Evolutionary conservation across 2,888 invertebrate genomes (phyloP), one percentile per base, ranked within the genome.

Genomic region (Leptinotarsa haldemani): DNA sequence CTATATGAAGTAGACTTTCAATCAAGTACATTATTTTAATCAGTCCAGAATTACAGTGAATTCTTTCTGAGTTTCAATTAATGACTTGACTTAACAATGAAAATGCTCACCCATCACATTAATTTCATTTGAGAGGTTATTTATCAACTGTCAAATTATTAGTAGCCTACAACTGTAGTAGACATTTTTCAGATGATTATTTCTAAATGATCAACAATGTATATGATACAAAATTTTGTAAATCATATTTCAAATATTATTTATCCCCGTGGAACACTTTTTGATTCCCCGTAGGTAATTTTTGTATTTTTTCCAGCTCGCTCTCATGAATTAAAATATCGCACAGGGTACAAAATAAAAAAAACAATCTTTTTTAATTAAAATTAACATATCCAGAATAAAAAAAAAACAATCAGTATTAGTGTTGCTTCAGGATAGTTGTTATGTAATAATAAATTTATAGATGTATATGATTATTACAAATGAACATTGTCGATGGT

Each of bases 321-420:
- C 56, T 56, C 52, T 18, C 52, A 52, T 58, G 25, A 58, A 22
- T 22, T 58, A 40, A 61, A 61, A 61, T 61, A 61, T 61, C 40
- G 61, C 61, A 61, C 61, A 61, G 61, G 61, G 61, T 61, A 61
- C 61, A 61, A 61, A 30, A 61, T 30, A 2, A 61, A 30, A 30
- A 61, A 61, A 9, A 61, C 61, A 61, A 61, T 61, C 30, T 61
- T 61, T 61, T 40, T n/a, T 61, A 61, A 25, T 16, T 30, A 61
- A 61, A 61, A 16, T 15, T 61, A 16, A 61, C 61, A 61, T 61
- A 61, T 61, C 61, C 61, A 61, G 40, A 30, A 61, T 9, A 18
- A 61, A 40, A n/a, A 7, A 7, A 61, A 61, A 61, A 61, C 61
- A 61, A 61, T 61, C 61, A 61, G 61, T 61, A 61, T 61, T 61